phyloP scores from a whole-genome alignment of 2,888 invertebrate species.

The Agriopis aurantiaria region DNA sequence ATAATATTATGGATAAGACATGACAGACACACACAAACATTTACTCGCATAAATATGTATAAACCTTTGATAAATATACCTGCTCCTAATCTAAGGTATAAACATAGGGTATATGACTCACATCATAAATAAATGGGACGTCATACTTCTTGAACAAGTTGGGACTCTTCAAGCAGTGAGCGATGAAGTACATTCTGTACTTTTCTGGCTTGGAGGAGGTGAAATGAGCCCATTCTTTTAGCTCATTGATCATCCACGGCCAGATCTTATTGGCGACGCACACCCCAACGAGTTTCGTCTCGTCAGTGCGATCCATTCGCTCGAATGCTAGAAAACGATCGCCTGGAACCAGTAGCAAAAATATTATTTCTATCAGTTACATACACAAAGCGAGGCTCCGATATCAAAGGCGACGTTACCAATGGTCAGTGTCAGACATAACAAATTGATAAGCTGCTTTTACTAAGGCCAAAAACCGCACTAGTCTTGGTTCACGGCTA shows the following conservation, averaged over 20 bases:
- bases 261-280: conserved; percentile 76
- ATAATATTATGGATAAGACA: too few species aligned
- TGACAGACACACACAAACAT: too few species aligned
- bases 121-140: conserved; percentile 81
- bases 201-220: conserved; percentile 70
- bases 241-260: conserved; percentile 82
- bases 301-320: conserved; percentile 62
- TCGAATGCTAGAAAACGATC: conserved; percentile 70
- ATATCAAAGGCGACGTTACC: background rate
- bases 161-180: conserved; percentile 79
- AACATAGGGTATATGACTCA: conserved; percentile 49
- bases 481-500: too few species aligned
- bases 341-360: conserved; percentile 51
- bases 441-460: too few species aligned
- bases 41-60: too few species aligned
- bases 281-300: conserved; percentile 79
- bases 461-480: too few species aligned
- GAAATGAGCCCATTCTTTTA: conserved; percentile 83
- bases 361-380: background rate
- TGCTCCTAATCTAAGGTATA: too few species aligned
- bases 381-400: background rate
- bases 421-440: too few species aligned
- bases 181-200: conserved; percentile 80
- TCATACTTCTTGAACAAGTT: conserved; percentile 77
- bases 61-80: too few species aligned